Evolutionary conservation across 2,888 invertebrate genomes (phyloP).

Genomic region (Pyralis farinalis): DNA sequence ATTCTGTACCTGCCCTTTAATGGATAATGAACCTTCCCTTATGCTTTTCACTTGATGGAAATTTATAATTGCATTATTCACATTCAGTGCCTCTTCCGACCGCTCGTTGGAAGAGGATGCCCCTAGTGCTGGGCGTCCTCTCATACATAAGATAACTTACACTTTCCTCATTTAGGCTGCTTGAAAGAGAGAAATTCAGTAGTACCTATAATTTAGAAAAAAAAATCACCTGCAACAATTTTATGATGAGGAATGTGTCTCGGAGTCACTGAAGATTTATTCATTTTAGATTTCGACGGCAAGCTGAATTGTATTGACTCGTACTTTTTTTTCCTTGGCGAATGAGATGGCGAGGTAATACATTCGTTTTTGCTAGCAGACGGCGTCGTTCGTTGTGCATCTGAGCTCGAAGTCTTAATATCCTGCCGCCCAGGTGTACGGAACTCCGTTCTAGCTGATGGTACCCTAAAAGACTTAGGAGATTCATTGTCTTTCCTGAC

Average conservation of each 20-base stretch:
- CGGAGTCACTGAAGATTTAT: conserved; percentile 32
- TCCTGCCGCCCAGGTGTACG: conserved; percentile 32
- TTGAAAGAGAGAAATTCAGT: too few species aligned
- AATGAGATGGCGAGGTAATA: conserved; percentile 31
- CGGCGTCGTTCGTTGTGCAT: conserved; percentile 31
- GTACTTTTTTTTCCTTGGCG: conserved; percentile 43
- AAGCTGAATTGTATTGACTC: conserved; percentile 50
- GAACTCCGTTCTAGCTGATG: conserved; percentile 28
- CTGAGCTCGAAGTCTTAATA: conserved; percentile 37
- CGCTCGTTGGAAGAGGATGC: too few species aligned
- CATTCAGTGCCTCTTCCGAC: too few species aligned
- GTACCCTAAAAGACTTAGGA: conserved; percentile 28
- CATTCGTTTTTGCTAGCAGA: conserved; percentile 30
- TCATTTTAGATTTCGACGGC: conserved; percentile 44
- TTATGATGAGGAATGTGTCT: conserved; percentile 58
- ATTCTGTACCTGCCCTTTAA: too few species aligned
- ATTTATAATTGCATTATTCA: too few species aligned
- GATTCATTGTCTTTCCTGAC: conserved; percentile 38
- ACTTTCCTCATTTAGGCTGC: too few species aligned
- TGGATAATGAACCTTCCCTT: too few species aligned
- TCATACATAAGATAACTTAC: too few species aligned
- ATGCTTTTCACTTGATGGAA: too few species aligned
- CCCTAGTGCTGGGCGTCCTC: too few species aligned
- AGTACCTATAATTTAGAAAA: too few species aligned
- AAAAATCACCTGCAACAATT: conserved; percentile 60